phyloP scores from a whole-genome alignment of 2,888 invertebrate genomes.

The Isotomurus palustris region DNA sequence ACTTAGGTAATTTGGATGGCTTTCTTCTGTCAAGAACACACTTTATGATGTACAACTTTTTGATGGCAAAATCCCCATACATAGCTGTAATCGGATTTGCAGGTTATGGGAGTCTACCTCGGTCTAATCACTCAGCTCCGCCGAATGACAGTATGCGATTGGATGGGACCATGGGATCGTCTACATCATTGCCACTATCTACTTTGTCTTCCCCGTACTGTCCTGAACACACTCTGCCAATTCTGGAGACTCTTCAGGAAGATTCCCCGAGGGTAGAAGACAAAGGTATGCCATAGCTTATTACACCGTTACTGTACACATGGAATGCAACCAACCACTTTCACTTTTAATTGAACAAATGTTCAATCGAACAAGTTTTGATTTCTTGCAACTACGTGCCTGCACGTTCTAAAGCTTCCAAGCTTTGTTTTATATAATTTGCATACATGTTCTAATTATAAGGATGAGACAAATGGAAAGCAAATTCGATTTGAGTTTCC shows the following conservation, averaged over 20 bases:
- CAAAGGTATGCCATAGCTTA: constrained; percentile 42
- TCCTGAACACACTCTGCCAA: constrained; percentile 58
- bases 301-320: too few species aligned
- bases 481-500: too few species aligned
- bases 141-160: constrained; percentile 46
- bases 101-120: constrained; percentile 80
- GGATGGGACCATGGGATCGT: constrained; percentile 53
- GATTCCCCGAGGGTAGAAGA: constrained; percentile 51
- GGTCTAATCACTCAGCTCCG: constrained; percentile 75
- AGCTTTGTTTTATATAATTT: neutral
- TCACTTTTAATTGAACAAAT: neutral
- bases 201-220: constrained; percentile 56
- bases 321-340: neutral
- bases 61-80: neutral
- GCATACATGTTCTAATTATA: too few species aligned
- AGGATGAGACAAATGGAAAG: too few species aligned
- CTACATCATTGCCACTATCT: constrained; percentile 42
- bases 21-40: neutral
- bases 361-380: too few species aligned
- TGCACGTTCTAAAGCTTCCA: neutral
- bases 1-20: constrained; percentile 24
- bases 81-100: constrained; percentile 27
- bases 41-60: neutral
- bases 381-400: too few species aligned
- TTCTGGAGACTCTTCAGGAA: constrained; percentile 65